A percentile compares a stretch with the other conserved stretches of the same genome.
These are phyloP conservation scores for Catamblyrhynchus diadema DNA, from an alignment of 2,797 vertebrate species.

Conservation along the genomic window DNA sequence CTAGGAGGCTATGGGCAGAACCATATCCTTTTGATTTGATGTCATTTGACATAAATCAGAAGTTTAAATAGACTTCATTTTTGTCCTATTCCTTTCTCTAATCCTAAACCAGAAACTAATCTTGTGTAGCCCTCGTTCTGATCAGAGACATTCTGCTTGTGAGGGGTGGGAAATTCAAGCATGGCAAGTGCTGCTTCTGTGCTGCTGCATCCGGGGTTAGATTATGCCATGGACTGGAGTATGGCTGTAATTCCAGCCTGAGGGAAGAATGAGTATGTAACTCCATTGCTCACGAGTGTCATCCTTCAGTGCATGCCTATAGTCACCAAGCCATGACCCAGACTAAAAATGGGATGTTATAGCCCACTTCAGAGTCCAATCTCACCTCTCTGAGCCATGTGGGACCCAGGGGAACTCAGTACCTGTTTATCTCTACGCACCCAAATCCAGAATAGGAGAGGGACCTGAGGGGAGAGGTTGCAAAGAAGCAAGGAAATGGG, in stretches of 20 bases:
- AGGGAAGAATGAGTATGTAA: background rate
- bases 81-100: background rate
- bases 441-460: background rate
- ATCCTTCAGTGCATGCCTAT: background rate
- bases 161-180: background rate
- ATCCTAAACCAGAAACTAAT: background rate
- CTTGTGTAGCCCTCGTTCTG: background rate
- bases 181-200: background rate
- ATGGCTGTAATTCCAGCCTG: background rate
- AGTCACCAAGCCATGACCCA: background rate
- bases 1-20: background rate
- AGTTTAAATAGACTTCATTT: background rate
- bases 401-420: rapidly evolving
- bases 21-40: background rate
- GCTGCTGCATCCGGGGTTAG: background rate
- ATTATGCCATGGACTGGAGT: background rate
- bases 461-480: background rate
- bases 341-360: background rate
- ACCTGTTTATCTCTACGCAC: background rate
- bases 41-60: background rate
- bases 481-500: background rate
- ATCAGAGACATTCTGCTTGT: background rate
- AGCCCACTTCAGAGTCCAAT: background rate
- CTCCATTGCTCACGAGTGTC: background rate
- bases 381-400: background rate